Conservation (phyloP, 2,113 vertebrate species). For the Larimichthys crocea region DNA sequence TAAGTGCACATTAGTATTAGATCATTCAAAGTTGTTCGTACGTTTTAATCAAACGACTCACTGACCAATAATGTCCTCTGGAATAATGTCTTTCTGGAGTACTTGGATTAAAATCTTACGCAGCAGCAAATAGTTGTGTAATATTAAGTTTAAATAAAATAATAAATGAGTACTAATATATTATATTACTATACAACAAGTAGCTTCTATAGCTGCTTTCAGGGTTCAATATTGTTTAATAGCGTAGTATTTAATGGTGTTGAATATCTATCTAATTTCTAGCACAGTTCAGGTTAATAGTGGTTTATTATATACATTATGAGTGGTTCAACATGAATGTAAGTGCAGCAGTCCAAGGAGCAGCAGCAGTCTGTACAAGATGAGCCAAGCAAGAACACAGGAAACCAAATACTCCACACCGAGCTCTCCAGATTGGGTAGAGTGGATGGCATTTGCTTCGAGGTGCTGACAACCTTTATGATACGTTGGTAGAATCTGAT, state of each 20-base stretch:
- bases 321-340: background rate
- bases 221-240: no score
- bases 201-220: no score
- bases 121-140: no score
- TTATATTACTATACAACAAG: no score
- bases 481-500: constrained; percentile 76
- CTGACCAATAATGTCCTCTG: no score
- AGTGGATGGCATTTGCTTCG: background rate
- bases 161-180: no score
- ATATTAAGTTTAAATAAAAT: no score
- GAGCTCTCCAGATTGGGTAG: constrained; percentile 14
- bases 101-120: no score
- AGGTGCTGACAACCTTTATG: constrained; percentile 75
- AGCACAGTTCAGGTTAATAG: background rate
- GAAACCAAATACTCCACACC: background rate
- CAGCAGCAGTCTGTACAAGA: background rate
- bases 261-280: no score
- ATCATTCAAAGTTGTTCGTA: background rate
- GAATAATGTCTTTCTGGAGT: no score
- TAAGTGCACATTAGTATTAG: background rate
- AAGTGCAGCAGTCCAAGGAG: background rate
- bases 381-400: background rate
- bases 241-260: background rate
- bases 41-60: background rate
- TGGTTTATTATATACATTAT: background rate